Evolutionary conservation across 2,113 vertebrate genomes (phyloP), one percentile per base, ranked within the genome.

Genomic region (Formicarius rufipectus): DNA sequence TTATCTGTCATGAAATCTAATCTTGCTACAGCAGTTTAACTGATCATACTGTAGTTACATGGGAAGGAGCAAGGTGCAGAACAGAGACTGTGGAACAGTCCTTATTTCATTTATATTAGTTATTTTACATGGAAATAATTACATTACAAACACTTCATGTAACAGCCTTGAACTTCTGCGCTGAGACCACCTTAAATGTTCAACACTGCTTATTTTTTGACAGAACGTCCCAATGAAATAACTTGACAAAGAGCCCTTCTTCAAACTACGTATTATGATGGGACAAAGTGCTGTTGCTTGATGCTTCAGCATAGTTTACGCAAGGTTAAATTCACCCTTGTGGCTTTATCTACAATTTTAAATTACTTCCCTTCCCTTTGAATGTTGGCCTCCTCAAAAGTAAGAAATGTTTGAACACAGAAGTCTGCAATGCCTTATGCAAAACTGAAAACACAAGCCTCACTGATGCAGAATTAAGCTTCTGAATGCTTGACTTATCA

Each of bases 391-490:
- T 93, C 24, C 24, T 87, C 40, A 83, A 72, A 50, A 52, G 77
- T 40, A 91, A 55, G 55, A 84, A 77, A 82, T 88, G 73, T 82
- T 72, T 94, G 82, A 95, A 86, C 56, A 82, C 37, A 85, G 12
- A 18, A 93, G 23, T 76, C 81, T 90, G 56, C 64, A 91, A 77
- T 52, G 58, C 28, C 80, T 96, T 94, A 84, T 60, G 44, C 85
- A 95, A 97, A 86, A 85, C 35, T 12, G 27, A 95, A 94, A 93
- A 93, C 74, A 81, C 33, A 93, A 89, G 72, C 49, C 58, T 84
- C 87, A 40, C 16, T 7, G 10, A 94, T 95, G 80, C 66, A 81
- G 23, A 31, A 87, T 56, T 42, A 90, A 62, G 77, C 62, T 88
- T 63, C 67, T 84, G 93, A 96, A 71, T 72, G 67, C 60, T 69